Evolutionary conservation across 2,888 invertebrate genomes (phyloP), one percentile per base, ranked within the genome.

Genomic region (Acrobasis repandana): DNA sequence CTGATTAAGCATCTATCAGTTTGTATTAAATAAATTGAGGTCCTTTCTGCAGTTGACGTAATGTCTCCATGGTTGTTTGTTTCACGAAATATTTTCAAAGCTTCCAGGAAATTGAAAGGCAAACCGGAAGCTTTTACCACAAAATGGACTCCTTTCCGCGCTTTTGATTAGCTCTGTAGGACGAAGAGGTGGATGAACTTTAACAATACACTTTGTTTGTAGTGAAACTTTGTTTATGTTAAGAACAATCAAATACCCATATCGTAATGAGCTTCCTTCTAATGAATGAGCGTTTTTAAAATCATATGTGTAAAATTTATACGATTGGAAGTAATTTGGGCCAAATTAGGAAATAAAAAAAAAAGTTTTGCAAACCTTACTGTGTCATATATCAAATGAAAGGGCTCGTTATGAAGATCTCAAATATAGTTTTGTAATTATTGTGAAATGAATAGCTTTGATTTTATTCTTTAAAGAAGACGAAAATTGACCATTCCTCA

Each of bases 31-130:
- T 43, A 43, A 38, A 38, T 38, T 11, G 38, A 48, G 10, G 10
- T 10, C 50, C 6, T 28, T 50, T n/a, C 14, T 33, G 11, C 28
- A 20, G 47, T 46, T 15, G 56, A 20, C 11, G 15, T 57, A 46
- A 47, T 36, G 33, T 16, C 34, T n/a, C 1, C 28, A 36, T 6
- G 0, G n/a, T 28, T 9, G 47, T 57, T 46, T 47, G 47, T 47
- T 47, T 16, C 46, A 47, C 15, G 10, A 47, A 57, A 47, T 57
- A 28, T 47, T 43, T 34, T 9, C 16, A 46, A 34, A 57, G 56
- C 46, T 46, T 47, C 43, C 28, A 57, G 56, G 56, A 57, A 57
- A 57, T 57, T 57, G 56, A 46, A 46, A 57, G 47, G 56, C 47
- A 57, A 47, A 47, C 56, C 46, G 56, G 56, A 57, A 57, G 46